Percentiles rank a stretch among this genome's conserved stretches.
These are phyloP conservation scores for Amblyjoppa proteus DNA, from an alignment of 2,888 invertebrate species.

Conservation along the genomic window DNA sequence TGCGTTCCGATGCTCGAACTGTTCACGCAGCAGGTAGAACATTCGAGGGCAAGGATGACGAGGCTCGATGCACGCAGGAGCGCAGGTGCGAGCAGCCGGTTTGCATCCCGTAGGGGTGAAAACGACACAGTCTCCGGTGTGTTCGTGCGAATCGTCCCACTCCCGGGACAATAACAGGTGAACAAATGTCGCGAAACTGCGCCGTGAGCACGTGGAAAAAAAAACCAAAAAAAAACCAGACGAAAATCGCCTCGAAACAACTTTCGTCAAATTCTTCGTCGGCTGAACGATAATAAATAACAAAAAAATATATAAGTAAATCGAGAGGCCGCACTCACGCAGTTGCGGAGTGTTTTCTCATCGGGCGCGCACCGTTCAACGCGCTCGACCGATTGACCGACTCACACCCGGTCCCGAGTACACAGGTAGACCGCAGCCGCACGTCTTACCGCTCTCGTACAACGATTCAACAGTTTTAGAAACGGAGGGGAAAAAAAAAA, in stretches of 20 bases:
- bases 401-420: constrained; percentile 60
- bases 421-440: constrained; percentile 25
- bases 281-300: background rate
- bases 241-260: background rate
- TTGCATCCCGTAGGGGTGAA: constrained; percentile 48
- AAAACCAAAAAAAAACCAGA: background rate
- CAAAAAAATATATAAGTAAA: background rate
- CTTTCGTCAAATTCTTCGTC: background rate
- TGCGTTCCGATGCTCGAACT: constrained; percentile 3
- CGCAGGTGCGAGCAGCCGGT: constrained; percentile 53
- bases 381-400: constrained; percentile 67
- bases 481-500: background rate
- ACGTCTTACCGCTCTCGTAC: background rate
- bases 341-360: background rate
- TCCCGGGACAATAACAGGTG: constrained; percentile 20
- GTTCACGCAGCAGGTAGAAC: constrained; percentile 31
- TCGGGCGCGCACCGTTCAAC: constrained; percentile 37
- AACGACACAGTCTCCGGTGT: background rate
- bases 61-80: constrained; percentile 36
- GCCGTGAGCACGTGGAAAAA: background rate
- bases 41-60: constrained; percentile 33
- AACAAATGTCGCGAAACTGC: background rate
- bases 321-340: constrained; percentile 18
- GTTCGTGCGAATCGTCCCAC: background rate
- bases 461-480: background rate